Base-by-base conservation (phyloP, 2,113 vertebrate species). In the Eolophus roseicapilla region DNA sequence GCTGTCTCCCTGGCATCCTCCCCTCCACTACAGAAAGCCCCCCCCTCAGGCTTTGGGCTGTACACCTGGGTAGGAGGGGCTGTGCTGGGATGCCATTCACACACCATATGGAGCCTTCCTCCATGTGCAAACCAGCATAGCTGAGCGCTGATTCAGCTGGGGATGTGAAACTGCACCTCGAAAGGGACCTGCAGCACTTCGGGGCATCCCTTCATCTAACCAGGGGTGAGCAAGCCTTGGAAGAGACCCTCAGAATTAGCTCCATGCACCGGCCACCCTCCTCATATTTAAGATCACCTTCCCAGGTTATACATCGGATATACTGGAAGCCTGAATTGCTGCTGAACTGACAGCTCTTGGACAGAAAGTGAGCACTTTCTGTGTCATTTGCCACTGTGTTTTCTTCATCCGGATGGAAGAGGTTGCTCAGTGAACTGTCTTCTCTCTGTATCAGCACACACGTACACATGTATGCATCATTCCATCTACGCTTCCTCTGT, bases 1-100 rank as follows among this genome's bases (percentile, higher is more conserved):
- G 77, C 81, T 96, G 92, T 84, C 95, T 93, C 88, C 76, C 80
- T 97, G 95, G 93, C 91, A 95, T 50, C 5, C 14, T 95, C 74
- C 44, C 11, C 39, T 90, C 27, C 59, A 49, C 81, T 65, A 69
- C 90, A 91, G 60, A 92, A n/a, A 20, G 24, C 12, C 68, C 16
- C 9, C 41, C 46, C 53, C 63, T 59, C 6, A 1, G n/a, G 74
- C 76, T 92, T 83, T 85, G 88, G 81, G 86, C 78, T 96, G 35
- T 39, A 44, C 92, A 97, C 85, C 91, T 93, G 83, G 74, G n/a
- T 65, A 55, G 88, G 86, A 93, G 94, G 71, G 59, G 88, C 86
- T 76, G 86, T 1, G 2, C 60, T 74, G 77, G 90, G 93, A 82
- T 90, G 89, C 75, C 87, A 29, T 81, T 90, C 86, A 74, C 71